A percentile compares a stretch with the other conserved stretches of the same genome.
Conservation (phyloP, 2,888 invertebrate genomes). For the Scaptomyza parva region DNA sequence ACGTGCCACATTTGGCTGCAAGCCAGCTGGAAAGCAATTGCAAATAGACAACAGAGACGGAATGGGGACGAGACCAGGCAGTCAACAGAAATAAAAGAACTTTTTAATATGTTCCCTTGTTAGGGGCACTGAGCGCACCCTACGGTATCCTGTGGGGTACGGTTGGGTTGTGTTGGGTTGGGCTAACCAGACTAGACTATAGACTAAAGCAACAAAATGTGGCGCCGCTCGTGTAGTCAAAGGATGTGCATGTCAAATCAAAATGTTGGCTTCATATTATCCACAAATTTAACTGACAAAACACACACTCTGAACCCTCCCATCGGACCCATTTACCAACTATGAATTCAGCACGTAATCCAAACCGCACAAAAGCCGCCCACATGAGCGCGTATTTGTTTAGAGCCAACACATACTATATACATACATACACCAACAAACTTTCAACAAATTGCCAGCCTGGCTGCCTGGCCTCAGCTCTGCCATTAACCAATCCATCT, state of each 20-base stretch:
- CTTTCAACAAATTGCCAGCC: constrained; percentile 59
- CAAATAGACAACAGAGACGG: constrained; percentile 17
- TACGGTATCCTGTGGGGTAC: neutral
- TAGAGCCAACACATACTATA: constrained; percentile 54
- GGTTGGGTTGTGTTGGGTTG: constrained; percentile 6
- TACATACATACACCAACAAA: neutral
- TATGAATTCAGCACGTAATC: constrained; percentile 17
- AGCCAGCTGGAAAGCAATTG: constrained; percentile 60
- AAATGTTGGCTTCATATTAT: constrained; percentile 67
- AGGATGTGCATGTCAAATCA: constrained; percentile 67
- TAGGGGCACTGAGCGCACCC: constrained; percentile 6
- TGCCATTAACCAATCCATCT: constrained; percentile 65
- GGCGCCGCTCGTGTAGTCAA: constrained; percentile 54
- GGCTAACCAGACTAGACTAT: constrained; percentile 51
- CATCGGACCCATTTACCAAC: constrained; percentile 1
- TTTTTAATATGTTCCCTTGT: constrained; percentile 63
- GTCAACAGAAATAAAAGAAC: constrained; percentile 61
- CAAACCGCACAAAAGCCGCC: constrained; percentile 45
- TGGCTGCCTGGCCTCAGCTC: constrained; percentile 38
- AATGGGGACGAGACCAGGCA: constrained; percentile 19
- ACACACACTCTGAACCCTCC: constrained; percentile 11
- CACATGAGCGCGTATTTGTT: constrained; percentile 67
- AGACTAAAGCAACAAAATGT: constrained; percentile 60
- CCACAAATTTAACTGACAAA: constrained; percentile 43
- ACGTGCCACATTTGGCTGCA: constrained; percentile 66